Conservation (phyloP, 2,797 vertebrate genomes). For the Eupleurogrammus muticus region DNA sequence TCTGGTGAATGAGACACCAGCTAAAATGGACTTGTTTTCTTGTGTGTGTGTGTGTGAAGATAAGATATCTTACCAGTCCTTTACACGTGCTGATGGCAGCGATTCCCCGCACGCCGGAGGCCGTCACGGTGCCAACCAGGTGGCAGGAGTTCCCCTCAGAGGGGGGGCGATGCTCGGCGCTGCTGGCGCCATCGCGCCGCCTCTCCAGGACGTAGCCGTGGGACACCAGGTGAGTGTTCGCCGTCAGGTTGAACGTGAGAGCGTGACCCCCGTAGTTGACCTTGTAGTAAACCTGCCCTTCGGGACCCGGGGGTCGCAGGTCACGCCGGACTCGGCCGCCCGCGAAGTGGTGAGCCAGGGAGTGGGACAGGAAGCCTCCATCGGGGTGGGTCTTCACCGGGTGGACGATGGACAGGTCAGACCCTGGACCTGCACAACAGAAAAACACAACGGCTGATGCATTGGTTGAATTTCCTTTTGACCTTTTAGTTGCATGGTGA, state of each 20-base stretch:
- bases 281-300: conserved; percentile 86
- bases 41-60: not conserved
- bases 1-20: conserved; percentile 18
- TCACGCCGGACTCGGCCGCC: conserved; percentile 82
- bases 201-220: conserved; percentile 89
- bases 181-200: conserved; percentile 81
- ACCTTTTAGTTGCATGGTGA: not conserved
- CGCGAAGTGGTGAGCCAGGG: conserved; percentile 80
- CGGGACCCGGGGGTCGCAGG: conserved; percentile 44
- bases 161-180: conserved; percentile 64
- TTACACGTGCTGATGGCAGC: conserved; percentile 92
- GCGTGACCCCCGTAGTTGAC: conserved; percentile 82
- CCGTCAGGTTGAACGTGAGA: conserved; percentile 89
- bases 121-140: conserved; percentile 85
- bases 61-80: conserved; percentile 90
- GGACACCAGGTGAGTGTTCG: conserved; percentile 86
- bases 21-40: not conserved
- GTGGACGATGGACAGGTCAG: conserved; percentile 86
- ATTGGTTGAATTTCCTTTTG: too few species aligned
- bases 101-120: conserved; percentile 69
- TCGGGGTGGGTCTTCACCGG: conserved; percentile 86
- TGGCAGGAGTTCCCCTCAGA: conserved; percentile 84
- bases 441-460: too few species aligned
- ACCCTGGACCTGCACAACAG: conserved; percentile 78
- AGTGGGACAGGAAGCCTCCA: conserved; percentile 89